Evolutionary conservation across 1,140 invertebrate species (phyloP).

Genomic region (Ptiloglossa arizonensis): DNA sequence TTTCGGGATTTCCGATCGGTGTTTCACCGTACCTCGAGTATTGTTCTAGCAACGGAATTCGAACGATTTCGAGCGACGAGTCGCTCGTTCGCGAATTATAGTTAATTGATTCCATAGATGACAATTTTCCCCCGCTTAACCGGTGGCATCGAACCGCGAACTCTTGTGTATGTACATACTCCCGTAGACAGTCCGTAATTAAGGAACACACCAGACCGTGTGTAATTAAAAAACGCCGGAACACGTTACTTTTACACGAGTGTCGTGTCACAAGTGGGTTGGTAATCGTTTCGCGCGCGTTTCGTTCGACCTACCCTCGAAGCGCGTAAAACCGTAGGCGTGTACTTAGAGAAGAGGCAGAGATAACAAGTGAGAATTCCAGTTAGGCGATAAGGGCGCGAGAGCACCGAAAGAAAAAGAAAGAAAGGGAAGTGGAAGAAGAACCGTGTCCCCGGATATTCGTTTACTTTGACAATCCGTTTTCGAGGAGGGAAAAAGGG

Average conservation of each 20-base stretch:
- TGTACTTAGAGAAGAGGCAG: background rate
- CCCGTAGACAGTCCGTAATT: conserved; percentile 13
- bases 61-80: background rate
- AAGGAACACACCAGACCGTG: background rate
- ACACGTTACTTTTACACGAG: background rate
- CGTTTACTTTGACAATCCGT: conserved; percentile 58
- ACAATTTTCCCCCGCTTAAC: background rate
- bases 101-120: too few species aligned
- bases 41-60: too few species aligned
- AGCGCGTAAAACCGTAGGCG: background rate
- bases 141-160: conserved; percentile 15
- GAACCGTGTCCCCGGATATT: conserved; percentile 15
- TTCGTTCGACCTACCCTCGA: conserved; percentile 11
- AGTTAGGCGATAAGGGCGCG: conserved; percentile 17
- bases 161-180: conserved; percentile 2
- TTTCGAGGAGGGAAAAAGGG: conserved; percentile 22
- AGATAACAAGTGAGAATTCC: conserved; percentile 11
- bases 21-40: too few species aligned
- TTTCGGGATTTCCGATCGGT: too few species aligned
- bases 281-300: conserved; percentile 25
- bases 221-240: background rate
- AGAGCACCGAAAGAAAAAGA: conserved; percentile 4
- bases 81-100: too few species aligned
- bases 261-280: conserved; percentile 10
- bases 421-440: background rate